Evolutionary conservation across 2,113 vertebrate genomes (phyloP).

Genomic region (Rhizomys pruinosus): DNA sequence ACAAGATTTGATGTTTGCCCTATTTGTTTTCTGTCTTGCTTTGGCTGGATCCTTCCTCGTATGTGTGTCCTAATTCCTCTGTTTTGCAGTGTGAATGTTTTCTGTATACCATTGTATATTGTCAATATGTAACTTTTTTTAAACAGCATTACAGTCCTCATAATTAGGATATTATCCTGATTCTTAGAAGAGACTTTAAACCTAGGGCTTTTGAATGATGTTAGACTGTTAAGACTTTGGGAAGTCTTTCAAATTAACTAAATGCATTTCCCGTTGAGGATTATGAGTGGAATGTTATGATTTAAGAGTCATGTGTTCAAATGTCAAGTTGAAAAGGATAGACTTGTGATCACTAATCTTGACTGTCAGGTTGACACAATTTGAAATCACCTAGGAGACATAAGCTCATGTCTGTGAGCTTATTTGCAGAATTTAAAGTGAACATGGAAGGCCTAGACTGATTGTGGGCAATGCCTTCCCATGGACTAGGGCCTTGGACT

Average conservation of each 20-base stretch:
- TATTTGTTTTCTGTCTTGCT: neutral
- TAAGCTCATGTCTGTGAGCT: neutral
- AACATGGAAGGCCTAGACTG: neutral
- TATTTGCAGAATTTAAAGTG: neutral
- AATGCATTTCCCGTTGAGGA: neutral
- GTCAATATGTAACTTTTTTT: neutral
- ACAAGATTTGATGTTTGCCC: neutral
- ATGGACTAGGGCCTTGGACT: neutral
- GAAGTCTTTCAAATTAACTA: neutral
- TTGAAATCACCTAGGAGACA: neutral
- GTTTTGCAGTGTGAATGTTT: neutral
- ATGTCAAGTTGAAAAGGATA: neutral
- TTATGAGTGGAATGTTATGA: neutral
- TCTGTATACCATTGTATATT: neutral
- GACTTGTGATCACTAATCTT: neutral
- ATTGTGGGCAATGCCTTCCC: neutral
- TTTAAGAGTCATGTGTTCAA: neutral
- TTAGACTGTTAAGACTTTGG: neutral
- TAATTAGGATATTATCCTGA: neutral
- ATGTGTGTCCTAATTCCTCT: neutral
- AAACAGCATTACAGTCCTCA: neutral
- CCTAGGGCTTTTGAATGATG: neutral
- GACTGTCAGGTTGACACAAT: neutral
- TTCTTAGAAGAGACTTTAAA: neutral
- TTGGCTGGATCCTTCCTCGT: neutral